Conservation (phyloP, 2,113 vertebrate species). For the Phasianus colchicus region DNA sequence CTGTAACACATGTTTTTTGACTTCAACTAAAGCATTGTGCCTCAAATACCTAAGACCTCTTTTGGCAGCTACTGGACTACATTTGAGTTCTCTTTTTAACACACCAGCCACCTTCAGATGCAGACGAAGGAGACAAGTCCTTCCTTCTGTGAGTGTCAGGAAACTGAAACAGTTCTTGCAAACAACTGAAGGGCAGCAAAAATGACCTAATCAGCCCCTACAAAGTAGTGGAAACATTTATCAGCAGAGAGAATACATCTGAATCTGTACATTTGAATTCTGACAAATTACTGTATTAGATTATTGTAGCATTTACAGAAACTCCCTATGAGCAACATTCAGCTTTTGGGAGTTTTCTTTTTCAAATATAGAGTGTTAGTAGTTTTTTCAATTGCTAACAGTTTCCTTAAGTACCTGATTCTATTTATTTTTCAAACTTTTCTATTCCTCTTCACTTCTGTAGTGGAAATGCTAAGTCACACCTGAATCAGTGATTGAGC, state of each 20-base stretch:
- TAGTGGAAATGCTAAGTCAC: no score
- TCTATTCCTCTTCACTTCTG: not conserved
- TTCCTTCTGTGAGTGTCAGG: not conserved
- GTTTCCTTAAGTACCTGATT: not conserved
- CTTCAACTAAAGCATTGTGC: slow-evolving; percentile 9
- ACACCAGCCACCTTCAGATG: not conserved
- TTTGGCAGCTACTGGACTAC: not conserved
- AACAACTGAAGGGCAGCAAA: not conserved
- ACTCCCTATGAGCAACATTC: not conserved
- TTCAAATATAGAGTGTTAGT: not conserved
- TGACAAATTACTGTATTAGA: not conserved
- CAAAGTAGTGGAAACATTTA: not conserved
- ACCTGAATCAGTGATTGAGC: no score
- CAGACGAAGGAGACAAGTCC: not conserved
- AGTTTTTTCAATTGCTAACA: not conserved
- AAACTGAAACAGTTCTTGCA: not conserved
- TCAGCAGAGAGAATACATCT: not conserved
- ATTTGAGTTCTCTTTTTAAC: slow-evolving; percentile 20
- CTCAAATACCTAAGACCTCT: slow-evolving; percentile 15
- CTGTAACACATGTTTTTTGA: not conserved
- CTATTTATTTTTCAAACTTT: not conserved
- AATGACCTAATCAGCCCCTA: not conserved
- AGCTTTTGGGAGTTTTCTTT: not conserved
- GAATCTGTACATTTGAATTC: not conserved
- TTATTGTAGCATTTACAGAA: not conserved